Evolutionary conservation across 1,140 invertebrate species (phyloP), one percentile per base, ranked within the genome.

Genomic region (Drosophila pallidifrons): DNA sequence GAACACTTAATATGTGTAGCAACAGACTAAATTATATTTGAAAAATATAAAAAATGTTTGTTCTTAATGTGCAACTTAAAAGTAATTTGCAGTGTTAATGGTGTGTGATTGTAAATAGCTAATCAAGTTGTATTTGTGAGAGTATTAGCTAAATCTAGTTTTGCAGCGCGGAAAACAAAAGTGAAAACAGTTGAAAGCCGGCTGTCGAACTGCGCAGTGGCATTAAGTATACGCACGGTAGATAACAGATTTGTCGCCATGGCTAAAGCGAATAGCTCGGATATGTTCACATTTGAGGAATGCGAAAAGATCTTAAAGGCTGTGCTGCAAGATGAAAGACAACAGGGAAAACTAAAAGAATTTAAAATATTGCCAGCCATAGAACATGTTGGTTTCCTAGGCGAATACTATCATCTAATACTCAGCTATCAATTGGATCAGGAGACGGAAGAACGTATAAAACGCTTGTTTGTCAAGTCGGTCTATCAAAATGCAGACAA

Each of bases 401-500:
- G 90, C 1, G 83, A 91, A 79, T 92, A 92, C 51, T 91, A 74
- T 71, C 81, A 91, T 65, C 52, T 92, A 13, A 20, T 80, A 16
- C 65, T 92, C 0, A 75, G 28, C 10, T 92, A 92, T 72, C 52
- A 60, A 51, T 30, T 79, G 41, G 71, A 59, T 1, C 13, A 68
- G 46, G 73, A 75, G 0, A 6, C 58, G 2, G 25, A 68, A 5
- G 54, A 72, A 3, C 60, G 58, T 5, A 66, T 49, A 1, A 73
- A 51, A 0, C 75, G 90, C 5, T 47, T 92, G 0, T 92, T 92
- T 79, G 87, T 92, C 41, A 92, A 92, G 46, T 85, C 83, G 15
- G 72, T 76, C 2, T 88, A 73, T 57, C 77, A 91, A 32, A 79
- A 77, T 77, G 74, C 85, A 1, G 70, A 86, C 20, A 88, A 82